Evolutionary conservation across 1,140 invertebrate genomes (phyloP).

Genomic region (Himalopsyche phryganea): DNA sequence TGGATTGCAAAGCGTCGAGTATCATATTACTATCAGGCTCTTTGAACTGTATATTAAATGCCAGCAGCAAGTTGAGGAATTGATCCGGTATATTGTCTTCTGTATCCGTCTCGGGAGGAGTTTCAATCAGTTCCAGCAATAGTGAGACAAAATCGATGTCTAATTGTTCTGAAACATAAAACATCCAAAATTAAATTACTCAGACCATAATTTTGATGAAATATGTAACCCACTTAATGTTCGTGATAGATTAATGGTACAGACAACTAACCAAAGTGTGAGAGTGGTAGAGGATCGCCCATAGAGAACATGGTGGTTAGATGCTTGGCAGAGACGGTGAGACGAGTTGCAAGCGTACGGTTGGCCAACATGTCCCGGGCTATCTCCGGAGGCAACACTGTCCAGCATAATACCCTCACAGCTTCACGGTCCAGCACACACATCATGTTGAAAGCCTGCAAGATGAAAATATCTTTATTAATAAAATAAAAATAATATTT

Average conservation of each 20-base stretch:
- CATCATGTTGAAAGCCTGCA: constrained; percentile 79
- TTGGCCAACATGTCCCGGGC: constrained; percentile 75
- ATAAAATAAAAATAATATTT: too few species aligned
- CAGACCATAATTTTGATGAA: not conserved
- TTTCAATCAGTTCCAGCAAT: constrained; percentile 76
- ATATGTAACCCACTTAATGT: not conserved
- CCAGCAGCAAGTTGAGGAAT: constrained; percentile 78
- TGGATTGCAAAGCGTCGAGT: constrained; percentile 67
- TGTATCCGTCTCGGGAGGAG: constrained; percentile 68
- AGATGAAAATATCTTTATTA: not conserved
- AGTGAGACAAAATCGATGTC: constrained; percentile 76
- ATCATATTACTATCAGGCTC: constrained; percentile 68
- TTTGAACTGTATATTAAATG: constrained; percentile 84
- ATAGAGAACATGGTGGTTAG: constrained; percentile 84
- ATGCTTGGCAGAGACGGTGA: constrained; percentile 72
- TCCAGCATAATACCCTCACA: constrained; percentile 76
- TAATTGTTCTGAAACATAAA: constrained; percentile 65
- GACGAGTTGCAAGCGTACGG: constrained; percentile 63
- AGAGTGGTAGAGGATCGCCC: constrained; percentile 81
- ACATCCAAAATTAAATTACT: not conserved
- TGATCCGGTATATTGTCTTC: constrained; percentile 79
- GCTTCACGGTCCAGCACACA: constrained; percentile 77
- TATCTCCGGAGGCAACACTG: constrained; percentile 83
- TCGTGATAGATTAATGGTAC: not conserved
- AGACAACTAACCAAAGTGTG: constrained; percentile 64